Percentiles rank a stretch among this genome's conserved stretches.
Evolutionary conservation across 2,797 vertebrate species (phyloP).

Genomic region (Poecile montanus): DNA sequence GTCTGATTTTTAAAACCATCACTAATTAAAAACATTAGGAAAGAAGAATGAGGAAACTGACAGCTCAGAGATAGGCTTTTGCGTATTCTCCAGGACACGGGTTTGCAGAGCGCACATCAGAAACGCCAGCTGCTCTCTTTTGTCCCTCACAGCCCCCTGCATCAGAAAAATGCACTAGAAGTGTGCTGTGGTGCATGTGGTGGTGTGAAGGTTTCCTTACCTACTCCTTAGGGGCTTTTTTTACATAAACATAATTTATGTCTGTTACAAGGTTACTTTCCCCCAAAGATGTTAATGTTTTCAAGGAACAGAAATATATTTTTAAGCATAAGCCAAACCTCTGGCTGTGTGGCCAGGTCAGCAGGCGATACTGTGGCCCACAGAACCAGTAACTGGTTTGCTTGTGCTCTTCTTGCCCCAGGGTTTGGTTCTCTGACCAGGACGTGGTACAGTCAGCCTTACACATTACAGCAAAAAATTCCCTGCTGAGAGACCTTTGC

Average conservation of each 20-base stretch:
- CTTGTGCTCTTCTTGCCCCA: not conserved
- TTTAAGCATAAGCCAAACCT: not conserved
- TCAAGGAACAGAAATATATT: not conserved
- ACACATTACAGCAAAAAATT: not conserved
- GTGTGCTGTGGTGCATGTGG: not conserved
- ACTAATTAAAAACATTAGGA: not conserved
- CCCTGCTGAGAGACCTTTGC: not conserved
- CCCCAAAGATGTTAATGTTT: not conserved
- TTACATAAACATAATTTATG: not conserved
- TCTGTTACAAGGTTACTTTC: not conserved
- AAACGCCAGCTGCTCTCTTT: not conserved
- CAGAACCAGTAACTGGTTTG: not conserved
- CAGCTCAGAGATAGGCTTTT: not conserved
- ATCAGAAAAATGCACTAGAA: not conserved
- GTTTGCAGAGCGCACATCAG: not conserved
- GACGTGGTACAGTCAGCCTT: rapidly evolving
- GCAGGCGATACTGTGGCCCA: rapidly evolving
- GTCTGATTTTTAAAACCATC: not conserved
- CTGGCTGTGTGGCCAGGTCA: not conserved
- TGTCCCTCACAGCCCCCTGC: not conserved
- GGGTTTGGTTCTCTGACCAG: not conserved
- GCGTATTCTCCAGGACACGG: rapidly evolving
- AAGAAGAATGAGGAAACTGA: not conserved
- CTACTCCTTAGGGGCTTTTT: not conserved
- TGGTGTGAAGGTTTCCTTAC: not conserved